These are phyloP conservation scores for Empis livida DNA, from an alignment of 2,888 invertebrate species.

Conservation along the genomic window DNA sequence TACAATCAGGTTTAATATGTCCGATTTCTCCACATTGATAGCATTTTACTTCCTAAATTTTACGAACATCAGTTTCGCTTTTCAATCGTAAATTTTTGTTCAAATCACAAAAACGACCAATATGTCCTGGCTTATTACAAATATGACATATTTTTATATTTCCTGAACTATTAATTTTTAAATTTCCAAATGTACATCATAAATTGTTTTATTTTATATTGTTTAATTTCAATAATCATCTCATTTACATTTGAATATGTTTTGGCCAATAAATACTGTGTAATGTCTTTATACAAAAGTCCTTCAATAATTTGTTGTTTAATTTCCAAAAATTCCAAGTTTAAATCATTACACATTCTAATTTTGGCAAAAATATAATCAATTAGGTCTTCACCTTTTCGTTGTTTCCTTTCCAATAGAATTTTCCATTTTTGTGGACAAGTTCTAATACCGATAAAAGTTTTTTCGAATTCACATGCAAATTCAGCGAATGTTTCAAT, in stretches of 20 bases:
- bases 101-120: slow-evolving; percentile 4
- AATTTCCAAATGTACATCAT: no score
- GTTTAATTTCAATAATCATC: slow-evolving; percentile 5
- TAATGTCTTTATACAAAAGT: slow-evolving; percentile 5
- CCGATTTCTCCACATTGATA: slow-evolving; percentile 5
- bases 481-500: slow-evolving; percentile 1
- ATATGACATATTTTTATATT: not conserved
- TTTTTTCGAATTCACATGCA: slow-evolving; percentile 1
- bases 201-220: not conserved
- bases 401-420: slow-evolving; percentile 2
- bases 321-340: slow-evolving; percentile 4
- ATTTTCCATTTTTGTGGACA: slow-evolving; percentile 1
- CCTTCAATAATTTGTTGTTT: slow-evolving; percentile 5
- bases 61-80: not conserved
- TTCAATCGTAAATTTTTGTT: not conserved
- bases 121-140: slow-evolving; percentile 6
- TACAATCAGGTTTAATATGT: slow-evolving; percentile 7
- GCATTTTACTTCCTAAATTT: not conserved
- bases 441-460: not conserved
- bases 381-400: slow-evolving; percentile 1
- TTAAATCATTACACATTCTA: slow-evolving; percentile 5
- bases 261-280: slow-evolving; percentile 6
- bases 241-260: not conserved
- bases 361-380: slow-evolving; percentile 7
- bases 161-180: no score